These are phyloP conservation scores for Tenebrosternarchus preto DNA, from an alignment of 2,113 vertebrate species.

Conservation along the genomic window DNA sequence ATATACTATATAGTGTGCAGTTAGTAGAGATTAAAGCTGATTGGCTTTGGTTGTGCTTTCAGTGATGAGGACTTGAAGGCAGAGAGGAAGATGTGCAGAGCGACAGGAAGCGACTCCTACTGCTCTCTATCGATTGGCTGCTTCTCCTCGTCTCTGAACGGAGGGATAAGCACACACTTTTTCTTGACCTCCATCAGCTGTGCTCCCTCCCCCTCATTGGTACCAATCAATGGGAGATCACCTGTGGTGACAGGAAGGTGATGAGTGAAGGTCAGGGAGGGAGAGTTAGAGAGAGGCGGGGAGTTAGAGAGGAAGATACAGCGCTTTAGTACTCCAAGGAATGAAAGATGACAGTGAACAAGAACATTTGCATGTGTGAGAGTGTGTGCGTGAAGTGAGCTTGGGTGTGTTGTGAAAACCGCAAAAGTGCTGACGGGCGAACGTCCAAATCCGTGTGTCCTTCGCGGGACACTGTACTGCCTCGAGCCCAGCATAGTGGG, in stretches of 20 bases:
- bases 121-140: constrained; percentile 22
- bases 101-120: not conserved
- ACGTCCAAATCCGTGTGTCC: not conserved
- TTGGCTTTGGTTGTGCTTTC: not conserved
- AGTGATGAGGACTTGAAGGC: not conserved
- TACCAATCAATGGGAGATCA: constrained; percentile 28
- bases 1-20: no score
- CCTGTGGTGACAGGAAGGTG: not conserved
- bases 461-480: not conserved
- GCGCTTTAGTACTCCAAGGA: not conserved
- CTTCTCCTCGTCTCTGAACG: not conserved
- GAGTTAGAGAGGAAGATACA: not conserved
- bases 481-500: not conserved
- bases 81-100: not conserved
- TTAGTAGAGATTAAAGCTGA: no score
- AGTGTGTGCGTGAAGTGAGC: constrained; percentile 12
- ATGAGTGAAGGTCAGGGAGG: constrained; percentile 16
- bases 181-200: constrained; percentile 18
- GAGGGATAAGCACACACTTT: not conserved
- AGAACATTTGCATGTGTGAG: not conserved
- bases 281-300: not conserved
- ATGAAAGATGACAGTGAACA: not conserved
- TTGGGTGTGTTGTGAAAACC: not conserved
- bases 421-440: constrained; percentile 18
- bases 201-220: not conserved